Conservation (phyloP, 2,797 vertebrate species). For the Hemitrygon akajei region DNA sequence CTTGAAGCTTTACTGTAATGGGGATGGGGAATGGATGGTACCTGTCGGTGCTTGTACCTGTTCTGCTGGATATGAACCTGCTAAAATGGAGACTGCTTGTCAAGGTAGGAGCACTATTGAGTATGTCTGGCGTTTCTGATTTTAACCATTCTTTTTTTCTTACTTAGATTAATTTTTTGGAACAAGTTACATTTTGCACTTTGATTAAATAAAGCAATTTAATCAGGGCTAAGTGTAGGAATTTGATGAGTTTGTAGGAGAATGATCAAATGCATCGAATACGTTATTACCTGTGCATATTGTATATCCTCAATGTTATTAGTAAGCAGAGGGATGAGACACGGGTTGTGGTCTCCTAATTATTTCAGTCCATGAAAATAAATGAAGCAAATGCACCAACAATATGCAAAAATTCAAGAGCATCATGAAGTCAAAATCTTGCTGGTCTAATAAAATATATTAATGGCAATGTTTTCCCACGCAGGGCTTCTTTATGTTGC, state of each 20-base stretch:
- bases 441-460: background rate
- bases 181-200: background rate
- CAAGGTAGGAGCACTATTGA: constrained; percentile 60
- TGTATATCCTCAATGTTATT: no score
- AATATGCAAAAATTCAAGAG: background rate
- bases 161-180: background rate
- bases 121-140: background rate
- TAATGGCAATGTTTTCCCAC: background rate
- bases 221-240: background rate
- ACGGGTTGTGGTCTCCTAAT: no score
- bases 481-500: background rate
- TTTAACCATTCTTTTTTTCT: background rate
- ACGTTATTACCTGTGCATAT: background rate
- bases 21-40: constrained; percentile 97
- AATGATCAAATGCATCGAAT: background rate
- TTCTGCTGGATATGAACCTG: constrained; percentile 77
- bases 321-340: no score
- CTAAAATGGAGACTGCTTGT: constrained; percentile 85
- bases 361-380: no score
- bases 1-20: constrained; percentile 92
- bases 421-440: background rate
- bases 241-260: background rate
- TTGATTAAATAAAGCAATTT: background rate
- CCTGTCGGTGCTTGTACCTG: constrained; percentile 91
- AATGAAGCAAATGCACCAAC: no score